Base-by-base conservation (phyloP, 23 tunicate genomes). In the Trididemnum nubilum region DNA sequence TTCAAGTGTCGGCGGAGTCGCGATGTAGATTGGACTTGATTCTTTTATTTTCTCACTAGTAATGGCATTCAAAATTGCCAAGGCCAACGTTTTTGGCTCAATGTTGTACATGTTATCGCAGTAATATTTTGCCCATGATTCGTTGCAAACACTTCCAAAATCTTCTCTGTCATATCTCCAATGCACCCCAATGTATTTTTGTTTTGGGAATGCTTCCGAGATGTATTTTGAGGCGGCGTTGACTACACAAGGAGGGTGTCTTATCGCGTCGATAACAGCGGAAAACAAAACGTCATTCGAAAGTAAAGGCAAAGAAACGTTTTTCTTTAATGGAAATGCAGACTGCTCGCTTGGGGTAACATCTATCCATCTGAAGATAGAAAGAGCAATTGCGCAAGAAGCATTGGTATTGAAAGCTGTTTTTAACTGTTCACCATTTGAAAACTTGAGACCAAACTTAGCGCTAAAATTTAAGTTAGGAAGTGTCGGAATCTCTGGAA, bases 141-240 rank as follows among this genome's bases (percentile, higher is more conserved):
- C n/a, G n/a, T n/a, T n/a, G n/a, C n/a, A n/a, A n/a, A n/a, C n/a
- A n/a, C n/a, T n/a, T n/a, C n/a, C n/a, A n/a, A n/a, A n/a, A 49
- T 81, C 92, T 19, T 58, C 64, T 25, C 72, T 66, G 74, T 87
- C 86, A 75, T 50, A 81, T 50, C 92, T 72, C 82, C 85, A 87
- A 64, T 81, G 92, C 2, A 87, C 86, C 5, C 86, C 65, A 7
- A 87, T 49, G 26, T 30, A 33, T 2, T 51, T 51, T 28, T 28
- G 66, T 22, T 32, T 15, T 2, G 2, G 31, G 24, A 70, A 70
- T 37, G n/a, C 15, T 4, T 76, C 1, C 51, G 27, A 24, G 60
- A 25, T 28, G 51, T 71, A 86, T 30, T 44, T 72, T 24, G 80
- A 34, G n/a, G 63, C 85, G 23, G 80, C 80, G 15, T 18, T 49